phyloP scores from a whole-genome alignment of 1,140 invertebrate species.

The Drosophila arizonae region DNA sequence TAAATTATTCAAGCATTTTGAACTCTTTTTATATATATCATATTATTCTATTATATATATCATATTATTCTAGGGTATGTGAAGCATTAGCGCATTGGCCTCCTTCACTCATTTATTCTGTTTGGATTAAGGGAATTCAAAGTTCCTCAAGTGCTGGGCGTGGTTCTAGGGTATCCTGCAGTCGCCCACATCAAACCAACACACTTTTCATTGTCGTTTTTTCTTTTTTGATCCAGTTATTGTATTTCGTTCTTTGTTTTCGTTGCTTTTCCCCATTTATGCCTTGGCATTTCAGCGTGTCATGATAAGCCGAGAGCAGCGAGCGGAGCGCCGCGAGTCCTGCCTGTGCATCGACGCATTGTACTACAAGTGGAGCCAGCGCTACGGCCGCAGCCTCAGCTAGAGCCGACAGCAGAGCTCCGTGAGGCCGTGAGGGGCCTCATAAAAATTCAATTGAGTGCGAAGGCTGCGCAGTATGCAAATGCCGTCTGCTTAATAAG shows the following conservation, averaged over 20 bases:
- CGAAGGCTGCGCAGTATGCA: slow-evolving; percentile 31
- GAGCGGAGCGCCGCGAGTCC: neutral
- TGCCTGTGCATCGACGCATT: slow-evolving; percentile 2
- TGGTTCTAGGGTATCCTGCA: no score
- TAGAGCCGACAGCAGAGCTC: slow-evolving; percentile 13
- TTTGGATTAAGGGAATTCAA: no score
- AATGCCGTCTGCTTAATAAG: slow-evolving; percentile 39
- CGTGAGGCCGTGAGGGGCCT: slow-evolving; percentile 9
- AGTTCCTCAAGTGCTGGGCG: no score
- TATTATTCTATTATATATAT: no score
- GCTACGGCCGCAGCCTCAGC: slow-evolving; percentile 4
- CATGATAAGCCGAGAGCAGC: slow-evolving; percentile 41
- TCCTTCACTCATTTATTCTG: no score
- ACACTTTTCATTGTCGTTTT: no score
- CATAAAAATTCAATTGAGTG: slow-evolving; percentile 50
- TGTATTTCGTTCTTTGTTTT: slow-evolving; percentile 6
- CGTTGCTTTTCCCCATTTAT: slow-evolving; percentile 10
- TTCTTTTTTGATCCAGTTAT: neutral
- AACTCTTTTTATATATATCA: no score
- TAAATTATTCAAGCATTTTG: no score
- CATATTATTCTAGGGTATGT: no score
- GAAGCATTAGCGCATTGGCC: no score
- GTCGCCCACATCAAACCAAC: no score
- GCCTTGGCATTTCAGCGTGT: slow-evolving; percentile 50
- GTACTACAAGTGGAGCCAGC: neutral